Evolutionary conservation across 2,888 invertebrate genomes (phyloP).

Genomic region (Drosophila leonis): DNA sequence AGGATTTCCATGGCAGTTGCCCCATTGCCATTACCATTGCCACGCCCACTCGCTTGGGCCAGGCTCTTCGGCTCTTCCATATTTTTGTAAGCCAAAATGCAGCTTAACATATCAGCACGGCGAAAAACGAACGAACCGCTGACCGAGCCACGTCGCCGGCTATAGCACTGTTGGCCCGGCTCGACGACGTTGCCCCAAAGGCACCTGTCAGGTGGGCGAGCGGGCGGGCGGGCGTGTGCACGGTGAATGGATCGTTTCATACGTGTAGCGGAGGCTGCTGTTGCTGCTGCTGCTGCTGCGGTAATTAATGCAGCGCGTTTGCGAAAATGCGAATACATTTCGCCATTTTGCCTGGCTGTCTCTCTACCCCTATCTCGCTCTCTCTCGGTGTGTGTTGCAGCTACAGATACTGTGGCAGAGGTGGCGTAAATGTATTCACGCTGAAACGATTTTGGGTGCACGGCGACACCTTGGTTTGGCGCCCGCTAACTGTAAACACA

Average conservation of each 20-base stretch:
- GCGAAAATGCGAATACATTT: conserved; percentile 82
- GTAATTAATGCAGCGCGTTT: conserved; percentile 81
- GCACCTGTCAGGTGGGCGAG: conserved; percentile 34
- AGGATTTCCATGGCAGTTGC: conserved; percentile 68
- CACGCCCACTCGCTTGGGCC: background rate
- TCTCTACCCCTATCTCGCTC: background rate
- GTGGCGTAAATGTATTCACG: conserved; percentile 76
- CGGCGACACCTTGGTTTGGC: conserved; percentile 80
- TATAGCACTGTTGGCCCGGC: conserved; percentile 12
- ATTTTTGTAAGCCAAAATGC: conserved; percentile 80
- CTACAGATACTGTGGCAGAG: conserved; percentile 31
- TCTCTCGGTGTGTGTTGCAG: conserved; percentile 27
- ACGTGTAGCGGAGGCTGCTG: conserved; percentile 19
- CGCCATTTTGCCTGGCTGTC: conserved; percentile 51
- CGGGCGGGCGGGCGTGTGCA: background rate
- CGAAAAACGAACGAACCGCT: conserved; percentile 59
- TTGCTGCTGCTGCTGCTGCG: conserved; percentile 63
- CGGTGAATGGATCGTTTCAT: conserved; percentile 5
- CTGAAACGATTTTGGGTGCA: conserved; percentile 80
- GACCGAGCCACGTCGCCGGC: conserved; percentile 58
- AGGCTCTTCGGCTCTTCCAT: conserved; percentile 46
- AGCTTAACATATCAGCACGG: conserved; percentile 76
- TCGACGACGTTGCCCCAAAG: conserved; percentile 60
- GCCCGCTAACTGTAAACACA: conserved; percentile 80
- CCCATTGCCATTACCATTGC: conserved; percentile 61